Base-by-base conservation (phyloP, 2,113 vertebrate genomes). In the Scalopus aquaticus region DNA sequence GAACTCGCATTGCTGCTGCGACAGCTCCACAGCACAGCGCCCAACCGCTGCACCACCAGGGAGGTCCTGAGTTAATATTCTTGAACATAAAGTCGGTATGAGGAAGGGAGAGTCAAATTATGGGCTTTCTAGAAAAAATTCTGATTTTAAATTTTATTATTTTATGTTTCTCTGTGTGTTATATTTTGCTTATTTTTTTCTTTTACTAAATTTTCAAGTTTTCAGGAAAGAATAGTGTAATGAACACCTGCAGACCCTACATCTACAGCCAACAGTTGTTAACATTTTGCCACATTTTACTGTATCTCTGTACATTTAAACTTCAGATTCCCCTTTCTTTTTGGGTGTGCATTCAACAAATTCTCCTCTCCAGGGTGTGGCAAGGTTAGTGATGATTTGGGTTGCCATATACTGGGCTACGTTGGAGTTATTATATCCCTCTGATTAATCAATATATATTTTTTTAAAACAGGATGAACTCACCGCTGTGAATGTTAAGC, bases 401-500 rank as follows among this genome's bases (percentile, higher is more conserved):
- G 77, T 67, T 60, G 49, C 5, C 1, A 16, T 9, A 10, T 58
- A 20, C 42, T 67, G 69, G 35, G 24, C 74, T 37, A 49, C 35
- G 35, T 54, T 42, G 51, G 42, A 30, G 35, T 15, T 7, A 67
- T 90, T 37, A 8, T 26, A 2, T 90, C 37, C 54, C 58, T 84
- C 20, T 94, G 22, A 54, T 93, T 95, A 87, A 96, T 77, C 37
- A 46, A 13, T 89, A 20, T 39, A 2, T 93, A 93, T 60, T 93
- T 89, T 97, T 74, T 46, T 22, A 22, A 56, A 46, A 76, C 95
- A 98, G 98, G 98, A 99, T 97, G 98, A 99, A 91, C 98, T 98
- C 13, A 98, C 98, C 0, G 98, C 98, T 42, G 98, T 98, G 97
- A 99, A 98, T 0, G 98, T 99, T 11, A 98, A 98, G 89, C 98